A percentile compares a stretch with the other conserved stretches of the same genome.
phyloP scores from a whole-genome alignment of 2,113 vertebrate species.

The Oenanthe melanoleuca region DNA sequence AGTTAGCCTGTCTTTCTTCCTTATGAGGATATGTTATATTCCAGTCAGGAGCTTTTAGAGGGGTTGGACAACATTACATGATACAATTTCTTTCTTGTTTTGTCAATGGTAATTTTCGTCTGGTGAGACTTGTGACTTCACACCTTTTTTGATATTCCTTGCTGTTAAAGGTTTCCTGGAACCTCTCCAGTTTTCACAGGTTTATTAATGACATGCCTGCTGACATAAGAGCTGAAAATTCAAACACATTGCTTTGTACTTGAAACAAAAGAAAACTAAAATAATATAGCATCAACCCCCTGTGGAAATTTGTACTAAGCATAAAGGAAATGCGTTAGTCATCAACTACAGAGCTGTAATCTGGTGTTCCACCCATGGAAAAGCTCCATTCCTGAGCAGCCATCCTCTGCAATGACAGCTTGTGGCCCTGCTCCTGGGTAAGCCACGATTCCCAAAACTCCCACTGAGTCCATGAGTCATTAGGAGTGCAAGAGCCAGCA shows the following conservation, averaged over 20 bases:
- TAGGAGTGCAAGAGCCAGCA: neutral
- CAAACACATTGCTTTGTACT: neutral
- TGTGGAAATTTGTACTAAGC: neutral
- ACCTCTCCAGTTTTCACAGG: neutral
- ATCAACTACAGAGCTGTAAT: rapidly evolving
- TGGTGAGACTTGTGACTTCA: neutral
- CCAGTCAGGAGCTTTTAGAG: neutral
- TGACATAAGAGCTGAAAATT: neutral
- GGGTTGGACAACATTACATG: neutral
- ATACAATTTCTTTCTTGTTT: neutral
- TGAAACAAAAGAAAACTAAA: neutral
- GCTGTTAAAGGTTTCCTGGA: neutral
- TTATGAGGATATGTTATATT: neutral
- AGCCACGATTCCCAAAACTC: neutral
- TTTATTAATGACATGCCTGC: neutral
- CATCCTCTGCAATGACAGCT: neutral
- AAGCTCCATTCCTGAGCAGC: neutral
- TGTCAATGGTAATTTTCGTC: neutral
- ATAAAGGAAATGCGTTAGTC: neutral
- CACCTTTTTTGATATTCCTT: neutral
- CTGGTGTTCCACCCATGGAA: neutral
- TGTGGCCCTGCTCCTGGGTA: neutral
- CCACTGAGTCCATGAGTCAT: neutral
- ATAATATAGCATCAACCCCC: neutral
- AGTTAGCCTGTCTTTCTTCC: neutral